Conservation (phyloP, 2,888 invertebrate species). For the Lasioglossum malachurum region DNA sequence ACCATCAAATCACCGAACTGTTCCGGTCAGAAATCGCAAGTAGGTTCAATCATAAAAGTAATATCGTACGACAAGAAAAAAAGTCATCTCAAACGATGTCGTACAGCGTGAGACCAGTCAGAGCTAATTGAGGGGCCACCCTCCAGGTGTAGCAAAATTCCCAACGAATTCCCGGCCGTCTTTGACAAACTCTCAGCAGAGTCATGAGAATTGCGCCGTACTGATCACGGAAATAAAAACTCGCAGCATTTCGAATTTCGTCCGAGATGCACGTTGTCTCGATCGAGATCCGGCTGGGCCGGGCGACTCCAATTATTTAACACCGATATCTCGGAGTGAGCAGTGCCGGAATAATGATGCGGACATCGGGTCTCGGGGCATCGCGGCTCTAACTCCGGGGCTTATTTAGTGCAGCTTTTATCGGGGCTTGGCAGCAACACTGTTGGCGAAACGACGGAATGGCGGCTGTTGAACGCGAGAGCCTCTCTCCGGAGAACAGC, state of each 20-base stretch:
- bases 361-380: not conserved
- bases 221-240: not conserved
- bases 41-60: not conserved
- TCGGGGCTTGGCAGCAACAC: slow-evolving; percentile 45
- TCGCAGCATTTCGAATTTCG: not conserved
- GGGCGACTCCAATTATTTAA: slow-evolving; percentile 29
- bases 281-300: not conserved
- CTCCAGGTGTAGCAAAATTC: not conserved
- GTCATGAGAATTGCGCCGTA: not conserved
- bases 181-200: not conserved
- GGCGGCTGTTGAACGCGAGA: slow-evolving; percentile 15
- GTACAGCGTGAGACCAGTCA: not conserved
- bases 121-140: not conserved
- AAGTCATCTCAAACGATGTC: not conserved
- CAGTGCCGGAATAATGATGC: slow-evolving; percentile 13
- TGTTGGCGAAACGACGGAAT: slow-evolving; percentile 38
- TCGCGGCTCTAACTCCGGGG: slow-evolving; percentile 9
- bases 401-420: slow-evolving; percentile 65
- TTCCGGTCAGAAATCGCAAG: not conserved
- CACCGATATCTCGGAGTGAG: slow-evolving; percentile 24
- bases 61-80: not conserved
- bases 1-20: not conserved
- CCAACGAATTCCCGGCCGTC: not conserved
- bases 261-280: not conserved
- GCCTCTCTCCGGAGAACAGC: not conserved